Evolutionary conservation across 2,797 vertebrate species (phyloP), one percentile per base, ranked within the genome.

Genomic region (Channallabes apus): DNA sequence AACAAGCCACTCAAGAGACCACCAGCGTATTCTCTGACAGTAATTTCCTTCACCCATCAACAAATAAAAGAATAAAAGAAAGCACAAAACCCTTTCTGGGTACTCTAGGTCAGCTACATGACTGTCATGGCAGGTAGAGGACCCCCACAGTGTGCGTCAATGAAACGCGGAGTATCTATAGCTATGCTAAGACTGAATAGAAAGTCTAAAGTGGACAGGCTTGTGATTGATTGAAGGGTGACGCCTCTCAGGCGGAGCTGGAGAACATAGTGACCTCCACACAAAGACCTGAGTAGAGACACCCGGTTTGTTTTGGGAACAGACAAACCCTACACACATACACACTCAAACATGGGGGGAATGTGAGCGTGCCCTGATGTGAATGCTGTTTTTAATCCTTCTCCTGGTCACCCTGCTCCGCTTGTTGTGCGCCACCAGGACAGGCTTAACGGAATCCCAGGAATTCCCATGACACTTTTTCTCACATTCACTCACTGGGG

Each of bases 381-480:
- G 89, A 90, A 90, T 85, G 86, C 87, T 81, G 59, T 59, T 84
- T 86, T 87, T 89, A 87, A 88, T 88, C 88, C 89, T 82, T 86
- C 87, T 85, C 85, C 82, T 88, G 84, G 80, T 89, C 89, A 89
- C 87, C 87, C 86, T 76, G 51, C 83, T 82, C 76, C 79, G 79
- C 86, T 87, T 87, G 86, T 88, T 88, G 87, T 90, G 85, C 51
- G 79, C 89, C 85, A 89, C 87, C 62, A 81, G 87, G 46, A 51
- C 61, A 80, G 67, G 86, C 84, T 86, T 65, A 69, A 64, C 84
- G 88, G 90, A 91, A 91, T 90, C 88, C 85, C 69, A 82, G 72
- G 89, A 91, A 92, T 92, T 89, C 84, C 69, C 69, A 62, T 73
- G 82, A 24, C 62, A 18, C 87, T 90, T 88, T 89, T 86, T 88